These are phyloP conservation scores for Talpa occidentalis DNA, from an alignment of 2,113 vertebrate genomes.

Conservation along the genomic window DNA sequence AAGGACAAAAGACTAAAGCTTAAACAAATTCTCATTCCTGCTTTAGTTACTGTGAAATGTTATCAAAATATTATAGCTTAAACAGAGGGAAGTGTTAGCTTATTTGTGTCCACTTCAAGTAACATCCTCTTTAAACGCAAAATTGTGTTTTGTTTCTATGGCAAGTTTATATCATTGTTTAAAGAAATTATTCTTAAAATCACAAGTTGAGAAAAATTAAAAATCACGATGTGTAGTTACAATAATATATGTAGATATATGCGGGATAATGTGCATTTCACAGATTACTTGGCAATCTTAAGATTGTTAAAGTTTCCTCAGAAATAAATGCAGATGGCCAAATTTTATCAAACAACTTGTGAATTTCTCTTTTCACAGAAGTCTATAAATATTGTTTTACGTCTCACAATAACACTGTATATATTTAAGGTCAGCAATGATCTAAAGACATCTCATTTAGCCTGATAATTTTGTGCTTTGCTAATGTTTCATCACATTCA, in stretches of 20 bases:
- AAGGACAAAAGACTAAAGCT: conserved; percentile 18
- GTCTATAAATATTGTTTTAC: conserved; percentile 36
- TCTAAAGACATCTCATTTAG: conserved; percentile 62
- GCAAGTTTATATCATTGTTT: neutral
- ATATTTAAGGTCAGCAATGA: neutral
- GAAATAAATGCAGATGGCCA: conserved; percentile 58
- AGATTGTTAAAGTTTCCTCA: conserved; percentile 57
- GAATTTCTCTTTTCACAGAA: neutral
- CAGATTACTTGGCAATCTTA: conserved; percentile 52
- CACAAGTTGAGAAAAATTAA: neutral
- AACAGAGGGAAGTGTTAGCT: conserved; percentile 46
- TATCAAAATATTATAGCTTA: conserved; percentile 41
- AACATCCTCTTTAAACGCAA: conserved; percentile 45
- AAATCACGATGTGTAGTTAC: conserved; percentile 28
- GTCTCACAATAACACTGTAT: neutral
- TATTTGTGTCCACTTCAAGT: conserved; percentile 46
- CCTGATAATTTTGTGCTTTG: conserved; percentile 56
- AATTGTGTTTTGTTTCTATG: conserved; percentile 32
- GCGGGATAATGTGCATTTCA: conserved; percentile 42
- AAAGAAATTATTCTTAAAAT: conserved; percentile 33
- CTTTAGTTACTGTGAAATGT: conserved; percentile 37
- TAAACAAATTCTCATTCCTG: conserved; percentile 34
- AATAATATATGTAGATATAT: conserved; percentile 50
- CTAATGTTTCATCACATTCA: conserved; percentile 53
- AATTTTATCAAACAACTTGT: conserved; percentile 21